Base-by-base conservation (phyloP, 2,113 vertebrate species). In the Pterocles burchelli region DNA sequence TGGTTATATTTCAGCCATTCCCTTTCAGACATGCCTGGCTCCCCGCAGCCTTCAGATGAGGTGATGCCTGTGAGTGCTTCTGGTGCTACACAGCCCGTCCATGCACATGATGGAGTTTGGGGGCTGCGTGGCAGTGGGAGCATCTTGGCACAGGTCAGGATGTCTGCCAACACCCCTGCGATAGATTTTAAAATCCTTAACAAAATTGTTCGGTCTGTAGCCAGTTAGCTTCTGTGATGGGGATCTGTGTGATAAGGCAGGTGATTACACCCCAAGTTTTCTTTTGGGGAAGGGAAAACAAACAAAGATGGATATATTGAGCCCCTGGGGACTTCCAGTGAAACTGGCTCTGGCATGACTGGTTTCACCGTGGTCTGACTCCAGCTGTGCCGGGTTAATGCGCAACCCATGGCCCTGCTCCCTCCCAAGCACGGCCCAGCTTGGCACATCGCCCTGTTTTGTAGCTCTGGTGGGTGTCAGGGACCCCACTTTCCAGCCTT, bases 31-130 rank as follows among this genome's bases (percentile, higher is more conserved):
- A 0, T 1, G 0, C 43, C 29, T n/a, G 49, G 9, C 10, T 82
- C n/a, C n/a, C 72, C 2, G 1, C 43, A 25, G 34, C 5, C 48
- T 54, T 36, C n/a, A 21, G 4, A 2, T 22, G 54, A 62, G 43
- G 17, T 4, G 6, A 15, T 6, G 10, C 51, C 59, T 19, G 12
- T 13, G 9, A 67, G 26, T 1, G 1, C 22, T 38, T 21, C 16
- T 2, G 0, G 13, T 41, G 58, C 31, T 13, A 11, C 8, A 1
- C 45, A 66, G 80, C 45, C 21, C 2, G 2, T 14, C 61, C 55
- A 36, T 7, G 21, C 51, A 19, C 16, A 2, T 0, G 2, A 7
- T 49, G 3, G 43, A 11, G 34, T 28, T 24, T 3, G 20, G 33
- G 24, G 43, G 21, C 19, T 18, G 54, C 5, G 3, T 10, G 54